Conservation (phyloP, 2,797 vertebrate species). For the Heteromormyrus szaboi region DNA sequence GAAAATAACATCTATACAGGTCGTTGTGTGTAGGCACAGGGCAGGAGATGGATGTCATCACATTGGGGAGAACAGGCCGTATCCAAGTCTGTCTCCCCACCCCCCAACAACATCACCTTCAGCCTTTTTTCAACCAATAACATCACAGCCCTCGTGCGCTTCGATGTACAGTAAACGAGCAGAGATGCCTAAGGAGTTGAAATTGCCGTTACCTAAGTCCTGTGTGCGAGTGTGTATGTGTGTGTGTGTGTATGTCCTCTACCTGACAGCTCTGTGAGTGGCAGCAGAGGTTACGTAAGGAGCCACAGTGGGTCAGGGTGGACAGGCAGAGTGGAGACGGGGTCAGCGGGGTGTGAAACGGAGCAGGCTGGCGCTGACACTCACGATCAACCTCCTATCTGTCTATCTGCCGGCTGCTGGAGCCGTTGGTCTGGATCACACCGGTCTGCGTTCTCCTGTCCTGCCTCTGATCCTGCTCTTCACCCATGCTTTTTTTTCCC, state of each 20-base stretch:
- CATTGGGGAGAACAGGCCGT: not conserved
- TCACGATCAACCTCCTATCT: slow-evolving; percentile 59
- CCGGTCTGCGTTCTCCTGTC: not conserved
- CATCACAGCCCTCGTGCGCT: not conserved
- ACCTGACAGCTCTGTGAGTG: slow-evolving; percentile 63
- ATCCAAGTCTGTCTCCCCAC: not conserved
- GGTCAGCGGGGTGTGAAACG: slow-evolving; percentile 79
- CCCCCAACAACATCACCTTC: not conserved
- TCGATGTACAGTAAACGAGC: not conserved
- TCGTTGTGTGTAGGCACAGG: not conserved
- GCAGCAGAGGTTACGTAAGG: slow-evolving; percentile 74
- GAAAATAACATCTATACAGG: not conserved
- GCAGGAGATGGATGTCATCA: not conserved
- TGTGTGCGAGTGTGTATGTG: slow-evolving; percentile 23
- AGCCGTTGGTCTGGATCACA: not conserved
- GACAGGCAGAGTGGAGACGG: slow-evolving; percentile 74
- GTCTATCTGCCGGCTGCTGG: slow-evolving; percentile 47
- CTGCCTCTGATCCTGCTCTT: not conserved
- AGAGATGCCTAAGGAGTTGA: not conserved
- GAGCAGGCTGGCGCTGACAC: slow-evolving; percentile 54
- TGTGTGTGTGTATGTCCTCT: slow-evolving; percentile 42
- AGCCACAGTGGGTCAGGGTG: slow-evolving; percentile 66
- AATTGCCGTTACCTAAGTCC: not conserved
- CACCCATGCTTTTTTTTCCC: not conserved
- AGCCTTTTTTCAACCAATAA: not conserved